A percentile compares a stretch with the other conserved stretches of the same genome.
Conservation (phyloP, 92 coral and sea anemone species). For the Paragorgia papillata region DNA sequence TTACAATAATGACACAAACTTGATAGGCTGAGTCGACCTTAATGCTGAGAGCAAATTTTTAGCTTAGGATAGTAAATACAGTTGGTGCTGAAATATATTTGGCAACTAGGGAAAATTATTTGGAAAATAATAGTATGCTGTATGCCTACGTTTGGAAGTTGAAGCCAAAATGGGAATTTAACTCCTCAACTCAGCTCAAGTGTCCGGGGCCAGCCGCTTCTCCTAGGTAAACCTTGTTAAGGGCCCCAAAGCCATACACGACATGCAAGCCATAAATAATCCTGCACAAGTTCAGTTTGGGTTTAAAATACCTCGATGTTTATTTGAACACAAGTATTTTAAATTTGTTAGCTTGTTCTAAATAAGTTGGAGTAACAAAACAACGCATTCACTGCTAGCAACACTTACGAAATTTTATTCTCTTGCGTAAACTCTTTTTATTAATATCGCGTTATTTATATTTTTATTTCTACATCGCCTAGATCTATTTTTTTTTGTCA, state of each 20-base stretch:
- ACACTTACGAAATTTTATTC: neutral
- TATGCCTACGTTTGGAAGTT: no score
- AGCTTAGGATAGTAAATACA: constrained; percentile 30
- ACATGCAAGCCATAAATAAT: neutral
- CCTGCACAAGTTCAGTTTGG: no score
- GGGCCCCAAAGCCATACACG: neutral
- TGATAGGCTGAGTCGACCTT: constrained; percentile 41
- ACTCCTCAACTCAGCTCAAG: no score
- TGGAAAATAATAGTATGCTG: neutral
- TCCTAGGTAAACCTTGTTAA: neutral
- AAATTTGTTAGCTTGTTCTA: neutral
- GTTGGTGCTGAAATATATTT: constrained; percentile 8
- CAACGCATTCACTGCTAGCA: neutral
- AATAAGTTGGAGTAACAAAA: neutral
- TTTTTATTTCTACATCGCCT: neutral
- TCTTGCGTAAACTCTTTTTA: neutral
- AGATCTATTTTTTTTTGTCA: neutral
- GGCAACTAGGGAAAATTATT: neutral
- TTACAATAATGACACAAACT: constrained; percentile 40
- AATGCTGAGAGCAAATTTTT: constrained; percentile 29
- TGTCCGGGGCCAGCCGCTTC: neutral
- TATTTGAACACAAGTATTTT: neutral
- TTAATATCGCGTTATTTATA: neutral
- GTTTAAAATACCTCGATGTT: neutral
- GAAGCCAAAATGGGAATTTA: no score